Percentiles rank a stretch among this genome's conserved stretches.
phyloP scores from a whole-genome alignment of 2,113 vertebrate genomes.

The Micronisus gabar region DNA sequence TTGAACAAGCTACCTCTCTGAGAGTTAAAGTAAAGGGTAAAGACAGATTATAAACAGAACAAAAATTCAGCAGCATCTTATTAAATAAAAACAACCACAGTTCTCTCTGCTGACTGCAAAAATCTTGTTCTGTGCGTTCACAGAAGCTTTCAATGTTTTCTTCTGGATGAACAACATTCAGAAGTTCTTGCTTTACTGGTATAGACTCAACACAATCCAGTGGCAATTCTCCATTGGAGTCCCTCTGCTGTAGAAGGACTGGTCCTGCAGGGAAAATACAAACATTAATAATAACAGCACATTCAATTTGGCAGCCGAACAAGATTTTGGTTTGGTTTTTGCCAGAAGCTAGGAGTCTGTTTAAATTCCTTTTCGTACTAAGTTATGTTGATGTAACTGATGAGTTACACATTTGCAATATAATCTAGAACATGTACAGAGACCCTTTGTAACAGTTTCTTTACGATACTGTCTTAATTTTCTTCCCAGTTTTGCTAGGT shows the following conservation, averaged over 20 bases:
- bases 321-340: conserved; percentile 38
- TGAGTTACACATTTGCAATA: conserved; percentile 10
- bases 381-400: conserved; percentile 57
- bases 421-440: conserved; percentile 34
- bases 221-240: conserved; percentile 68
- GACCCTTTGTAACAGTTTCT: conserved; percentile 10
- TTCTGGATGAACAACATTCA: conserved; percentile 68
- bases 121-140: conserved; percentile 39
- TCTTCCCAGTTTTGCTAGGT: neutral
- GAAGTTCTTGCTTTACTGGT: conserved; percentile 78
- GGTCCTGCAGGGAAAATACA: conserved; percentile 78
- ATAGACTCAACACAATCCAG: conserved; percentile 78
- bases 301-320: conserved; percentile 22
- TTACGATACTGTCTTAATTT: neutral
- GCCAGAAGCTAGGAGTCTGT: conserved; percentile 18
- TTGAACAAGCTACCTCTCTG: conserved; percentile 11
- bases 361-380: conserved; percentile 59
- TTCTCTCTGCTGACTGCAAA: conserved; percentile 65
- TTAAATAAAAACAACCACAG: conserved; percentile 69
- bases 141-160: conserved; percentile 63
- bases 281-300: conserved; percentile 27
- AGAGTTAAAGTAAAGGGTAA: conserved; percentile 63
- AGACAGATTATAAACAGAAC: conserved; percentile 75
- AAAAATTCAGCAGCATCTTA: conserved; percentile 78
- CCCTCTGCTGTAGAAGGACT: conserved; percentile 79